A percentile compares a stretch with the other conserved stretches of the same genome.
Evolutionary conservation across 2,888 invertebrate genomes (phyloP).

Genomic region (Pollenia griseotomentosa): DNA sequence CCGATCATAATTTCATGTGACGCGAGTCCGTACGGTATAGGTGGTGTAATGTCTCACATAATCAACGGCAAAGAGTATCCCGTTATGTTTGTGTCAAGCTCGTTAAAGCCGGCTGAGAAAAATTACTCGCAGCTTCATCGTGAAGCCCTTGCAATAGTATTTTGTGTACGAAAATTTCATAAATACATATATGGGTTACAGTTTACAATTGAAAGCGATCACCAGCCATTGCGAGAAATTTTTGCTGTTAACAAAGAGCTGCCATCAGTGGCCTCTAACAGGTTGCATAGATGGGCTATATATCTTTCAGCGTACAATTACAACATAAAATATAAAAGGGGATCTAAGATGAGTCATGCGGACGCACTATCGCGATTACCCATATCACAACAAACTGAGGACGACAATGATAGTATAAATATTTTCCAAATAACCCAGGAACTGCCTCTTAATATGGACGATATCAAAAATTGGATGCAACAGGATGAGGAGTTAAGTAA

Average conservation of each 20-base stretch:
- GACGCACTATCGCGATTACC: slow-evolving; percentile 74
- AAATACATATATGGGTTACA: slow-evolving; percentile 80
- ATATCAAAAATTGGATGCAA: slow-evolving; percentile 20
- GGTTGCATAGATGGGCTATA: slow-evolving; percentile 59
- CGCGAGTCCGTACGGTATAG: slow-evolving; percentile 57
- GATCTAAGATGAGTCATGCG: slow-evolving; percentile 65
- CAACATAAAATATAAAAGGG: slow-evolving; percentile 60
- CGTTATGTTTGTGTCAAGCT: slow-evolving; percentile 62
- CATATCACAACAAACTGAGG: slow-evolving; percentile 25
- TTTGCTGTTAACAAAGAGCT: slow-evolving; percentile 54
- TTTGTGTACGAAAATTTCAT: slow-evolving; percentile 82
- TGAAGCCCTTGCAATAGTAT: slow-evolving; percentile 80
- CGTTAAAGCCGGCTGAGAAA: slow-evolving; percentile 54
- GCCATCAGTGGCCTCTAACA: slow-evolving; percentile 57
- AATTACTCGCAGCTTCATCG: slow-evolving; percentile 78
- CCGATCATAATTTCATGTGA: slow-evolving; percentile 56
- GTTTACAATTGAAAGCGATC: slow-evolving; percentile 71
- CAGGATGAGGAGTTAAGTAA: slow-evolving; percentile 5
- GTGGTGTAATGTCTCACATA: slow-evolving; percentile 57
- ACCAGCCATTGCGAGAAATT: slow-evolving; percentile 58
- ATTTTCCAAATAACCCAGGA: slow-evolving; percentile 45
- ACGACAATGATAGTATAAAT: slow-evolving; percentile 60
- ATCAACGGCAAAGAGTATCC: slow-evolving; percentile 63
- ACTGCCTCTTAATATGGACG: slow-evolving; percentile 46
- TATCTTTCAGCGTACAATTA: slow-evolving; percentile 56